Conservation (phyloP, 2,888 invertebrate genomes). For the Rhyacophila evoluta region DNA sequence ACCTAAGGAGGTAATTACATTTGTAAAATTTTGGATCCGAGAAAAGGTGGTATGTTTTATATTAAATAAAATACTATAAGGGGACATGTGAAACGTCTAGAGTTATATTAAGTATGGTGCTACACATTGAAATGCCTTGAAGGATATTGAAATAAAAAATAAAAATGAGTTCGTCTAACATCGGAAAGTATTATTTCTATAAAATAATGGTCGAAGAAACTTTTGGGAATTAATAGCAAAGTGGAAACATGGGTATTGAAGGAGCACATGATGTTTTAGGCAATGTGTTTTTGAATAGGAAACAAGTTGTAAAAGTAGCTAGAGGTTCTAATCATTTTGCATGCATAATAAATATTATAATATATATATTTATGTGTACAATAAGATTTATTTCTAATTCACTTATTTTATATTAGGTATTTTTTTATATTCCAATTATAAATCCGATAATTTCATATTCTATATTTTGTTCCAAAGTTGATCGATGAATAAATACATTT, state of each 20-base stretch:
- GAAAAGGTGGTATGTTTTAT: constrained; percentile 8
- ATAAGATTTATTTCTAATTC: constrained; percentile 31
- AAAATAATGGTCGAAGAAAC: constrained; percentile 31
- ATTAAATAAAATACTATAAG: constrained; percentile 2
- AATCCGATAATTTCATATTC: background rate
- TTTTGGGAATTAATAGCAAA: constrained; percentile 27
- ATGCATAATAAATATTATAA: constrained; percentile 28
- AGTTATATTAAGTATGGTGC: constrained; percentile 60
- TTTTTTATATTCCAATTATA: constrained; percentile 19
- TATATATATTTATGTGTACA: background rate
- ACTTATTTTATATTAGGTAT: background rate
- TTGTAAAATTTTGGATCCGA: background rate
- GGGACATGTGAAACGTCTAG: constrained; percentile 44
- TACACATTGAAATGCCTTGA: constrained; percentile 55
- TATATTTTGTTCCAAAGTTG: constrained; percentile 25
- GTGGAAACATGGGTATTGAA: constrained; percentile 41
- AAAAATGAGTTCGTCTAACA: constrained; percentile 37
- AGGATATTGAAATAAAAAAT: constrained; percentile 47
- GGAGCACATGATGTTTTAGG: constrained; percentile 51
- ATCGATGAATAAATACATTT: constrained; percentile 46
- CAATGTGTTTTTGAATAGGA: constrained; percentile 45
- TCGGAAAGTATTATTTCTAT: constrained; percentile 37
- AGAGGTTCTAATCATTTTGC: constrained; percentile 43
- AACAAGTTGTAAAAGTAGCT: constrained; percentile 43
- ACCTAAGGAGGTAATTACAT: background rate